Conservation (phyloP, 2,113 vertebrate genomes). For the Onychostoma macrolepis region DNA sequence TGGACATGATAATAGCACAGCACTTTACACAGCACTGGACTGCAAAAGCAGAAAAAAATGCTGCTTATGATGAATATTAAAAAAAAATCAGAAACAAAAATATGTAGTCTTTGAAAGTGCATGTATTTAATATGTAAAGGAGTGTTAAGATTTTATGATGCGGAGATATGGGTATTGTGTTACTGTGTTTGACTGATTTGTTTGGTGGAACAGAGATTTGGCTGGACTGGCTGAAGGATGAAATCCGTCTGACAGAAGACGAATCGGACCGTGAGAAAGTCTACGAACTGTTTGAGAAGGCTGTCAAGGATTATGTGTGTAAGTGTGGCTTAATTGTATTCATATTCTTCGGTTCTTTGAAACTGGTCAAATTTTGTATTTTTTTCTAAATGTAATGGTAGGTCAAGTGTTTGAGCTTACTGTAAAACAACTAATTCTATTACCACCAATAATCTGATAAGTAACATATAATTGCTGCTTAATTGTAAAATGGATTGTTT, state of each 20-base stretch:
- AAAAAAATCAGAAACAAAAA: background rate
- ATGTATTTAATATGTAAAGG: background rate
- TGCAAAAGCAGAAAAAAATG: background rate
- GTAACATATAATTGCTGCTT: background rate
- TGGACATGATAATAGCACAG: background rate
- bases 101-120: background rate
- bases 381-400: background rate
- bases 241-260: conserved; percentile 86
- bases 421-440: background rate
- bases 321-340: conserved; percentile 66
- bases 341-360: background rate
- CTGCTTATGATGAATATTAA: background rate
- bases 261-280: conserved; percentile 84
- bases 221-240: conserved; percentile 97
- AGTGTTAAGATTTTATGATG: background rate
- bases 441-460: background rate
- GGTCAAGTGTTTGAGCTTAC: background rate
- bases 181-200: background rate
- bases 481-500: conserved; percentile 5
- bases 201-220: conserved; percentile 85
- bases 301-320: conserved; percentile 95
- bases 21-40: background rate
- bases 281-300: conserved; percentile 91
- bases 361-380: background rate
- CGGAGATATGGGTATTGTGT: background rate